Evolutionary conservation across 2,113 vertebrate genomes (phyloP).

Genomic region (Taxidea taxus): DNA sequence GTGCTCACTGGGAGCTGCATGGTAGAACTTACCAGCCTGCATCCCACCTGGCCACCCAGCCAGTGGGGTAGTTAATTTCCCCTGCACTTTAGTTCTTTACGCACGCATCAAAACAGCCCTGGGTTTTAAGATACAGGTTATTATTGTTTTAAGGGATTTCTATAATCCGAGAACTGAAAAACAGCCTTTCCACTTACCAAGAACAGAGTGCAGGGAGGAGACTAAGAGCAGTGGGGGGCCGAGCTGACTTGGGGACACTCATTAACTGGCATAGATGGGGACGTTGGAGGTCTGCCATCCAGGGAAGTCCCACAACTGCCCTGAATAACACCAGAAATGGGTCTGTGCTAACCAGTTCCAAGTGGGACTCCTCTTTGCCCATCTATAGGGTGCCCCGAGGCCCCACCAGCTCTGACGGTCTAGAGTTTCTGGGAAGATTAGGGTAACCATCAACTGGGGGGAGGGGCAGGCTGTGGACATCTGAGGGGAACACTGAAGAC

Average conservation of each 20-base stretch:
- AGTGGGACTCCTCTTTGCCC: background rate
- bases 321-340: background rate
- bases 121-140: constrained; percentile 29
- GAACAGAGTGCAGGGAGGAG: background rate
- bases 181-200: constrained; percentile 3
- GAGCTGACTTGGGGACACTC: too few relatives aligned
- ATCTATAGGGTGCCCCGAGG: background rate
- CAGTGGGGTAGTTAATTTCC: background rate
- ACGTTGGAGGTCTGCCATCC: background rate
- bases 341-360: background rate
- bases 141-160: constrained; percentile 50
- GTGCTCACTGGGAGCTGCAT: background rate
- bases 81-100: background rate
- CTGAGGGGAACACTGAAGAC: background rate
- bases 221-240: background rate
- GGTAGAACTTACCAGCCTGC: background rate
- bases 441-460: background rate
- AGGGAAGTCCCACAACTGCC: background rate
- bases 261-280: background rate
- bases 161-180: constrained; percentile 34
- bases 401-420: background rate
- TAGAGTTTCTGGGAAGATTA: background rate
- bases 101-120: background rate
- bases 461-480: background rate
- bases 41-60: background rate